Percentiles rank a stretch among this genome's conserved stretches.
phyloP scores from a whole-genome alignment of 1,140 invertebrate genomes.

The Campodea augens region DNA sequence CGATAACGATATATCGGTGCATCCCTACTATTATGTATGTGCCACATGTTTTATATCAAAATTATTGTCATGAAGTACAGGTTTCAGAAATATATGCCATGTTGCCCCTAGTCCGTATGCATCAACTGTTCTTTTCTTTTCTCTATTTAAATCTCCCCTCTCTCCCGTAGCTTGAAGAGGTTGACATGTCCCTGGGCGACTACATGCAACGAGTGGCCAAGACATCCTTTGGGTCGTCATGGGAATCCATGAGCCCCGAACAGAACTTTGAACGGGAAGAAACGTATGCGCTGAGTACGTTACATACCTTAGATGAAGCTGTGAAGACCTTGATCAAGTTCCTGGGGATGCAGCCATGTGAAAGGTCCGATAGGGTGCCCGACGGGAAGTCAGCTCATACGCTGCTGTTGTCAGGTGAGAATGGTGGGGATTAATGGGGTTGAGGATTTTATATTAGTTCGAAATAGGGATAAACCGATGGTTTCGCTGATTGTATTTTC shows the following conservation, averaged over 20 bases:
- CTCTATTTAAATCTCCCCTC: constrained; percentile 4
- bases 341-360: constrained; percentile 69
- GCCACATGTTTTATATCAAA: too few species aligned
- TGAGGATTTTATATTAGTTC: too few species aligned
- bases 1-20: too few species aligned
- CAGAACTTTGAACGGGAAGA: constrained; percentile 62
- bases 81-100: too few species aligned
- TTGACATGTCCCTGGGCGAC: constrained; percentile 75
- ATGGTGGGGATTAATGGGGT: too few species aligned
- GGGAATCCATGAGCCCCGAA: constrained; percentile 54
- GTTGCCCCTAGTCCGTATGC: too few species aligned
- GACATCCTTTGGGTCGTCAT: constrained; percentile 38
- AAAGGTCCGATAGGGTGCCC: constrained; percentile 65
- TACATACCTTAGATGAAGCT: constrained; percentile 63
- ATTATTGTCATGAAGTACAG: too few species aligned
- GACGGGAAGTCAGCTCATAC: constrained; percentile 68
- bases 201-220: constrained; percentile 74
- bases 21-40: too few species aligned
- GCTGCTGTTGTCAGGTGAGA: constrained; percentile 48
- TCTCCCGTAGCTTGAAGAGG: constrained; percentile 54
- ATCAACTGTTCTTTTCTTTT: too few species aligned
- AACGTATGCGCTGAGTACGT: constrained; percentile 66
- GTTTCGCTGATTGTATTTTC: too few species aligned
- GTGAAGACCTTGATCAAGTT: constrained; percentile 71
- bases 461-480: not conserved